phyloP scores from a whole-genome alignment of 2,113 vertebrate genomes.

The Sinosuthora webbiana region DNA sequence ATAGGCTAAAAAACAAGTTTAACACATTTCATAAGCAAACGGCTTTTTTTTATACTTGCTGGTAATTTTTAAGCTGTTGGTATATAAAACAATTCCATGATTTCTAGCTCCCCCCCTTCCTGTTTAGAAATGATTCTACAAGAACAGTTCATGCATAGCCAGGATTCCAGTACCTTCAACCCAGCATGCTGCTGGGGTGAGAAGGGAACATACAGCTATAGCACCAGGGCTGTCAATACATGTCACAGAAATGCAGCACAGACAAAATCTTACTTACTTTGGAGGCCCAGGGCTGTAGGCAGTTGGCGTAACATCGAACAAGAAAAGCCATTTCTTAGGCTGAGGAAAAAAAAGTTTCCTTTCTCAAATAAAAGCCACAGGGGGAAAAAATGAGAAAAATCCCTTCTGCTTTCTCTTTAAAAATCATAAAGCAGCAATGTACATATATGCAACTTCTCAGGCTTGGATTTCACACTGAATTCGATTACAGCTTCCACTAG shows the following conservation, averaged over 20 bases:
- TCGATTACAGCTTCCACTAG: slow-evolving; percentile 33
- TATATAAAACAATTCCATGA: neutral
- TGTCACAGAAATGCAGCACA: slow-evolving; percentile 42
- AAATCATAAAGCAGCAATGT: slow-evolving; percentile 63
- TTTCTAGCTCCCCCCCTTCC: neutral
- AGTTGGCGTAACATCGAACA: slow-evolving; percentile 99
- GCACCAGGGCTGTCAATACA: neutral
- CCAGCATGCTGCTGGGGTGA: neutral
- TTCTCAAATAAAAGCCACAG: slow-evolving; percentile 68
- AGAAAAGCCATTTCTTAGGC: slow-evolving; percentile 96
- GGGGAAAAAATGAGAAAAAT: slow-evolving; percentile 51
- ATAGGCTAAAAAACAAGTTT: neutral
- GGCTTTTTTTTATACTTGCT: neutral
- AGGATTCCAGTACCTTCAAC: neutral
- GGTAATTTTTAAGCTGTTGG: neutral
- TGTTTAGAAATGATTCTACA: neutral
- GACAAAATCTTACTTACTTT: slow-evolving; percentile 91
- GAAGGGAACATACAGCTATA: slow-evolving; percentile 23
- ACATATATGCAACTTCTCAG: slow-evolving; percentile 61
- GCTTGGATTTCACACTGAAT: slow-evolving; percentile 69
- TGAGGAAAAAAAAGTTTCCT: slow-evolving; percentile 81
- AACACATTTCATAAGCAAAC: neutral
- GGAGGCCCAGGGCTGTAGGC: slow-evolving; percentile 98
- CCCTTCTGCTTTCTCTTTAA: slow-evolving; percentile 65
- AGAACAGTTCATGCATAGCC: neutral